Percentiles rank a stretch among this genome's conserved stretches.
Evolutionary conservation across 92 coral and sea anemone genomes (phyloP).

Genomic region (Paragorgia papillata): DNA sequence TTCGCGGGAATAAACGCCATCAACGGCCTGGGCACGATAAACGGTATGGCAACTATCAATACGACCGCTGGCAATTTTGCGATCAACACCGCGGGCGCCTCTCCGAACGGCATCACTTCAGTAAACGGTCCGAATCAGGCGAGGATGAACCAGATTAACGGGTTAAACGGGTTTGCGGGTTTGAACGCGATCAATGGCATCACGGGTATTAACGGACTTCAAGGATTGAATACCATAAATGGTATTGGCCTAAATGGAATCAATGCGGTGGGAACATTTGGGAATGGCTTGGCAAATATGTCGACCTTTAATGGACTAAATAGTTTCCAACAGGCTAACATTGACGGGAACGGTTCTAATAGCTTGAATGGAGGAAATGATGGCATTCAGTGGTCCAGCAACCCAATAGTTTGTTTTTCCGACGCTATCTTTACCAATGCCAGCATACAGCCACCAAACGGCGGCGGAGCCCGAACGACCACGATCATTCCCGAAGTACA

Average conservation of each 20-base stretch:
- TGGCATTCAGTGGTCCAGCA: conserved; percentile 91
- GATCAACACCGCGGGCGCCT: conserved; percentile 34
- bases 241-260: conserved; percentile 56
- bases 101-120: conserved; percentile 53
- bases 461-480: conserved; percentile 66
- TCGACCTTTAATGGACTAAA: conserved; percentile 66
- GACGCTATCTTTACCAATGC: conserved; percentile 84
- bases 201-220: conserved; percentile 76
- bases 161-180: conserved; percentile 81
- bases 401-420: conserved; percentile 93
- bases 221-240: conserved; percentile 84
- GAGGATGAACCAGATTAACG: conserved; percentile 80
- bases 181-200: conserved; percentile 80
- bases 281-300: conserved; percentile 70
- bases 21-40: conserved; percentile 89
- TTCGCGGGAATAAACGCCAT: conserved; percentile 76
- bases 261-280: conserved; percentile 28
- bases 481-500: conserved; percentile 82
- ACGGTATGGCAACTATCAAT: conserved; percentile 57
- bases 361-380: conserved; percentile 77
- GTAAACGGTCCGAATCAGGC: conserved; percentile 51
- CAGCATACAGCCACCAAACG: conserved; percentile 70
- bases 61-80: conserved; percentile 42
- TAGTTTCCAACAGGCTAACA: conserved; percentile 69
- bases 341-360: conserved; percentile 64